These are phyloP conservation scores for Zaprionus obscuricornis DNA, from an alignment of 2,888 invertebrate genomes.

Conservation along the genomic window DNA sequence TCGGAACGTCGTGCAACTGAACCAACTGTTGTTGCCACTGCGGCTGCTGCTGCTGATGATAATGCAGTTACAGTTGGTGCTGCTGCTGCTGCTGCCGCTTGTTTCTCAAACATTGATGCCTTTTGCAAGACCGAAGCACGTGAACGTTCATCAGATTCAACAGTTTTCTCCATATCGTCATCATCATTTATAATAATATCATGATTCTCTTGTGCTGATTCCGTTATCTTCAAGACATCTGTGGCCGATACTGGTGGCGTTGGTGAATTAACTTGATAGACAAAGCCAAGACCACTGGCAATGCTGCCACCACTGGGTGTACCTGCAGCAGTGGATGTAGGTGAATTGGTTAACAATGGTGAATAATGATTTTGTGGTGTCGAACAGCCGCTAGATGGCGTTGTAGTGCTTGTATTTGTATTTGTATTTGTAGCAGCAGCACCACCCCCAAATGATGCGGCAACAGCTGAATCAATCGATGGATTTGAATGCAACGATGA, in stretches of 20 bases:
- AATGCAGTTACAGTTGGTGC: constrained; percentile 34
- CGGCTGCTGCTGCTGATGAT: constrained; percentile 15
- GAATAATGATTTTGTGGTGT: constrained; percentile 83
- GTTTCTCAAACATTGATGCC: constrained; percentile 83
- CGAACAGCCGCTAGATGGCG: constrained; percentile 82
- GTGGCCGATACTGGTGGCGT: constrained; percentile 71
- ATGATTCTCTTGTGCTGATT: constrained; percentile 56
- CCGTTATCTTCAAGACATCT: constrained; percentile 82
- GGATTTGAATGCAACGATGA: constrained; percentile 82
- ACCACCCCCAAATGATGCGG: constrained; percentile 73
- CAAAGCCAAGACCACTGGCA: constrained; percentile 74
- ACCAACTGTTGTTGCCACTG: constrained; percentile 11
- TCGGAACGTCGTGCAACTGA: constrained; percentile 60
- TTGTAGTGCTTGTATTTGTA: constrained; percentile 61
- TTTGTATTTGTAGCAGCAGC: constrained; percentile 50
- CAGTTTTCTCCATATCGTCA: constrained; percentile 7
- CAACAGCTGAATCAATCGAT: constrained; percentile 80
- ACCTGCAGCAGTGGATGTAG: constrained; percentile 80
- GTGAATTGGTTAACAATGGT: constrained; percentile 82
- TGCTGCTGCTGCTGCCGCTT: constrained; percentile 78
- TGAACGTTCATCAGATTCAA: constrained; percentile 81
- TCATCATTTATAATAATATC: constrained; percentile 1
- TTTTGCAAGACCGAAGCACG: constrained; percentile 83
- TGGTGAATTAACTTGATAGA: constrained; percentile 78
- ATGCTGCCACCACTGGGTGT: constrained; percentile 80